These are phyloP conservation scores for Eurypyga helias DNA, from an alignment of 2,113 vertebrate species.

Conservation along the genomic window DNA sequence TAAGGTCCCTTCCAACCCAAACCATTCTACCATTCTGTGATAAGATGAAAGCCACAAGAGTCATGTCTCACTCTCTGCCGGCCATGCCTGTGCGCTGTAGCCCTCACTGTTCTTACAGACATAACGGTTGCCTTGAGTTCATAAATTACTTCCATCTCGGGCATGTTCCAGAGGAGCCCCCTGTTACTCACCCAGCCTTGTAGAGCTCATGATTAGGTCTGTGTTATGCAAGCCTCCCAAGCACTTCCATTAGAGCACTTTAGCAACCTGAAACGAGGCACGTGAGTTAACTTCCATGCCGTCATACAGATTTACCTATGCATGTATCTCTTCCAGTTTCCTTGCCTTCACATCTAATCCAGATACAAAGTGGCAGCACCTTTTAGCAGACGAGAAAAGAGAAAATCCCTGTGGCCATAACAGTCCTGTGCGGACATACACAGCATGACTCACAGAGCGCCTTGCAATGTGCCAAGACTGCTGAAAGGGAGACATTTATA, in stretches of 20 bases:
- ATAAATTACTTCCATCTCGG: rapidly evolving
- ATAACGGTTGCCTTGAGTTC: rapidly evolving
- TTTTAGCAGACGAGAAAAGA: rapidly evolving
- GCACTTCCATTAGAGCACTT: rapidly evolving
- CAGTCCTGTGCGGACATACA: rapidly evolving
- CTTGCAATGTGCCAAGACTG: rapidly evolving
- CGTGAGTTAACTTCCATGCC: rapidly evolving
- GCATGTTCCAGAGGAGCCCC: not conserved
- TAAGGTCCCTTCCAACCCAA: no score
- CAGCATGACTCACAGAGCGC: rapidly evolving
- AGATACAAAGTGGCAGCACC: rapidly evolving
- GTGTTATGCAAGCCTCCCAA: no score
- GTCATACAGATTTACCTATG: rapidly evolving
- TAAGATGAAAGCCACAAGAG: rapidly evolving
- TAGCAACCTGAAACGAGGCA: rapidly evolving
- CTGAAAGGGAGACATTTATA: not conserved
- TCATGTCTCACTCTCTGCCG: rapidly evolving
- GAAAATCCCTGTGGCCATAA: rapidly evolving
- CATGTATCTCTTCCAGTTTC: rapidly evolving
- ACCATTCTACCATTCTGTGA: no score
- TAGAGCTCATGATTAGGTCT: rapidly evolving
- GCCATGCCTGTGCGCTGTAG: rapidly evolving
- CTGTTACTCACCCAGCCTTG: rapidly evolving
- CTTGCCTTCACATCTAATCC: no score
- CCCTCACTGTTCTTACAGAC: not conserved